Evolutionary conservation across 2,113 vertebrate genomes (phyloP).

Genomic region (Willisornis vidua): DNA sequence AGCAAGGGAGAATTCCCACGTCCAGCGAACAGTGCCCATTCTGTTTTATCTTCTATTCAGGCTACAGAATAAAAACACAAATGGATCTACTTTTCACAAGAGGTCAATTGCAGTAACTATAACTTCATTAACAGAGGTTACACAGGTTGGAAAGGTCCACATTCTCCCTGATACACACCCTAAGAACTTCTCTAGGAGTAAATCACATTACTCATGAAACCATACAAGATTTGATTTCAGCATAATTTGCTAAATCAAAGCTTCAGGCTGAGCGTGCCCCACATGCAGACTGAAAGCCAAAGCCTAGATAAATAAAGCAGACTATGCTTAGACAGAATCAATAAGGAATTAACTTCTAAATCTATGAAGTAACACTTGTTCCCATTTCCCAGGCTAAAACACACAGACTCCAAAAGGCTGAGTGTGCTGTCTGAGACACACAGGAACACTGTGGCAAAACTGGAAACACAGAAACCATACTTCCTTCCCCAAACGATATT

Average conservation of each 20-base stretch:
- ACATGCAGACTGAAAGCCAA: background rate
- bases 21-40: constrained; percentile 19
- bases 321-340: background rate
- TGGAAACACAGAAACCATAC: background rate
- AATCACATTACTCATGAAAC: background rate
- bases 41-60: constrained; percentile 8
- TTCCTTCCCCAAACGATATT: background rate
- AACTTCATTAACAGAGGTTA: background rate
- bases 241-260: background rate
- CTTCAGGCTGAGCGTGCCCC: background rate
- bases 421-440: background rate
- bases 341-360: background rate
- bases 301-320: background rate
- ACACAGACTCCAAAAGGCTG: background rate
- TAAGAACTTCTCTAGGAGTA: background rate
- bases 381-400: background rate
- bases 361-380: background rate
- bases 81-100: background rate
- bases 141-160: background rate
- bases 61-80: background rate
- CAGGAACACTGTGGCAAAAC: background rate
- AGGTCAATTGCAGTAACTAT: constrained; percentile 13
- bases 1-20: constrained; percentile 29
- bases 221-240: background rate
- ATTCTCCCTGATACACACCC: rapidly evolving